These are phyloP conservation scores for Andrena bicolor DNA, from an alignment of 2,888 invertebrate species.

Conservation along the genomic window DNA sequence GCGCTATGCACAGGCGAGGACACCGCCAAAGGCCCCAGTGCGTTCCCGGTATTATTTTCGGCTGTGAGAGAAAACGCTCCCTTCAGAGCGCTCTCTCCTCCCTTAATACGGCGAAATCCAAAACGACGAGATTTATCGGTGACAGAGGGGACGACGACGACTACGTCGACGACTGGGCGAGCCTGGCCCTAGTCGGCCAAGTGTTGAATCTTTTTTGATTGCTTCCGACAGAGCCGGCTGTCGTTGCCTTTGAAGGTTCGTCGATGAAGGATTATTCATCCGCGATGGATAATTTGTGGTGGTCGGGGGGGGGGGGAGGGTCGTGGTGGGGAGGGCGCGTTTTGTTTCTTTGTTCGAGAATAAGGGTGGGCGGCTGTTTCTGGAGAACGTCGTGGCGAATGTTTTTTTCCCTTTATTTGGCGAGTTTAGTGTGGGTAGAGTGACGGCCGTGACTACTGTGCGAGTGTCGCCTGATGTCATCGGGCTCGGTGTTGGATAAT, in stretches of 20 bases:
- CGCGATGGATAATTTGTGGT: slow-evolving; percentile 60
- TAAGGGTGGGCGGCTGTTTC: slow-evolving; percentile 26
- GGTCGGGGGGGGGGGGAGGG: slow-evolving; percentile 2
- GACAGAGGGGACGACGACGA: slow-evolving; percentile 50
- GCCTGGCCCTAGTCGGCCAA: slow-evolving; percentile 38
- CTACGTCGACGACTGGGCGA: slow-evolving; percentile 6
- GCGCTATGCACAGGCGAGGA: slow-evolving; percentile 77
- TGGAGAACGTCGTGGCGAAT: slow-evolving; percentile 20
- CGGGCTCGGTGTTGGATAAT: too few species aligned
- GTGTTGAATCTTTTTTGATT: slow-evolving; percentile 66
- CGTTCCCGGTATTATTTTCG: slow-evolving; percentile 77
- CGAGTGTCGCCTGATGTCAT: background rate
- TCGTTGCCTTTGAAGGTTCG: slow-evolving; percentile 60
- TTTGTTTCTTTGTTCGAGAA: slow-evolving; percentile 51
- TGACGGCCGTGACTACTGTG: background rate
- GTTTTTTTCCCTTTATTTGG: background rate
- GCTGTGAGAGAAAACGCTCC: slow-evolving; percentile 65
- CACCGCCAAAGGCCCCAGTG: slow-evolving; percentile 79
- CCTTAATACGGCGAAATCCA: slow-evolving; percentile 76
- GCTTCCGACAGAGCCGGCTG: slow-evolving; percentile 62
- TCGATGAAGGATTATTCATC: slow-evolving; percentile 60
- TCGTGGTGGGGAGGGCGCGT: slow-evolving; percentile 30
- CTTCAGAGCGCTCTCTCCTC: slow-evolving; percentile 19
- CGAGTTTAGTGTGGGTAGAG: background rate
- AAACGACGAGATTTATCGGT: slow-evolving; percentile 66